Evolutionary conservation across 1,140 invertebrate species (phyloP).

Genomic region (Chelonus insularis): DNA sequence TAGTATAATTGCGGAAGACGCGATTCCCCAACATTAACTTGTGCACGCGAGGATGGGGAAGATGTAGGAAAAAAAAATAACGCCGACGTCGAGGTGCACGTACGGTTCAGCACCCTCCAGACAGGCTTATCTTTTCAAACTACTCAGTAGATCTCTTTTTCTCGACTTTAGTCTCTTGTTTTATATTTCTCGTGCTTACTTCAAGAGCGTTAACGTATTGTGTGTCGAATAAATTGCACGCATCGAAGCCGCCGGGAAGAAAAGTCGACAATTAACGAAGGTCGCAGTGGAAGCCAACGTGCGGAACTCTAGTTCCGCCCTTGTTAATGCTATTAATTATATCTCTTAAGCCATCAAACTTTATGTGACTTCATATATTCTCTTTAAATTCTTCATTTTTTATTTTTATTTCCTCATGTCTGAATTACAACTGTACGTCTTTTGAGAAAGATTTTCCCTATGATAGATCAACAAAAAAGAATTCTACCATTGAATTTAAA

Average conservation of each 20-base stretch:
- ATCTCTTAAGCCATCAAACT: slow-evolving; percentile 15
- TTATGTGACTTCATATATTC: neutral
- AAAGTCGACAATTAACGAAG: slow-evolving; percentile 25
- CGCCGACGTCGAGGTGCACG: slow-evolving; percentile 1
- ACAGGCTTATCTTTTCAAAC: slow-evolving; percentile 15
- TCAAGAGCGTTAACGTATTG: slow-evolving; percentile 1
- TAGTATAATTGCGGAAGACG: slow-evolving; percentile 41
- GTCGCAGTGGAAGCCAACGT: slow-evolving; percentile 6
- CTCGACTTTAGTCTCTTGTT: neutral
- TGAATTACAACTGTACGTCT: too few relatives aligned
- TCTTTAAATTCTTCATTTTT: neutral
- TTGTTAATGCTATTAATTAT: slow-evolving; percentile 24
- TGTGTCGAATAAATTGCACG: slow-evolving; percentile 26
- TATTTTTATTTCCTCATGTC: neutral
- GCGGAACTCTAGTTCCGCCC: slow-evolving; percentile 23
- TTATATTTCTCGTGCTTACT: neutral
- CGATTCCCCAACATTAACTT: slow-evolving; percentile 40
- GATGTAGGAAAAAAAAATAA: slow-evolving; percentile 6
- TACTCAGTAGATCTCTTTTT: slow-evolving; percentile 3
- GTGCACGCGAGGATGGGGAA: slow-evolving; percentile 30
- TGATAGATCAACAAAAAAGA: too few relatives aligned
- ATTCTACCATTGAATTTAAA: too few relatives aligned
- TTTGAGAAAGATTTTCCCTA: too few relatives aligned
- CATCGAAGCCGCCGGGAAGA: slow-evolving; percentile 21
- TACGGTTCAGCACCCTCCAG: slow-evolving; percentile 29